Evolutionary conservation across 2,888 invertebrate genomes (phyloP).

Genomic region (Eupithecia abbreviata): DNA sequence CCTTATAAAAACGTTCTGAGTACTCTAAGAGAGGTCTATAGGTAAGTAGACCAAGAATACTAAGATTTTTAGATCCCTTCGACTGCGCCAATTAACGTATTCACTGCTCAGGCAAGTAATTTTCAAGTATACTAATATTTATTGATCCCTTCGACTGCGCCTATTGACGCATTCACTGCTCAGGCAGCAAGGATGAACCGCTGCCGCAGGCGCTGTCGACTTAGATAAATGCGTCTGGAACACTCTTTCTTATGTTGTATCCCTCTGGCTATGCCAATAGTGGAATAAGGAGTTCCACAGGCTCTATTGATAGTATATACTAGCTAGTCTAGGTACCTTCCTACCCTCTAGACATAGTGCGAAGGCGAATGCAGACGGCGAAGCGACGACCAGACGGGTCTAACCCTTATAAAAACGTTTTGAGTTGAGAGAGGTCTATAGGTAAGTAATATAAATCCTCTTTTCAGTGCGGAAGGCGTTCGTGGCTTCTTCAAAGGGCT

Average conservation of each 20-base stretch:
- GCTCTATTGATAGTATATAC: background rate
- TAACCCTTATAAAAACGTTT: constrained; percentile 65
- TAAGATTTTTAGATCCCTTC: background rate
- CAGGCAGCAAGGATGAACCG: background rate
- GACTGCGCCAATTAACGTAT: background rate
- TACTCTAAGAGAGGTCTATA: constrained; percentile 88
- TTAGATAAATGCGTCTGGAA: too few relatives aligned
- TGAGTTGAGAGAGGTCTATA: too few relatives aligned
- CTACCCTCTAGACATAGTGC: constrained; percentile 97
- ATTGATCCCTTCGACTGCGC: background rate
- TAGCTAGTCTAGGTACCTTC: constrained; percentile 84
- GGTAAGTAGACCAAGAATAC: constrained; percentile 71
- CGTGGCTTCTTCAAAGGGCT: constrained; percentile 98
- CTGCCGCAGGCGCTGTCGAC: too few relatives aligned
- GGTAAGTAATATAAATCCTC: constrained; percentile 1
- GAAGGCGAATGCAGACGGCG: constrained; percentile 86
- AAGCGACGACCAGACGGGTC: constrained; percentile 69
- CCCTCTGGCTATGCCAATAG: background rate
- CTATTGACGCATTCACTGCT: background rate
- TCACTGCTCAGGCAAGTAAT: background rate
- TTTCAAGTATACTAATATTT: background rate
- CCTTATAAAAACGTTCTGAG: constrained; percentile 85
- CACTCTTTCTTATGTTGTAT: background rate
- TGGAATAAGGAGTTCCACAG: background rate
- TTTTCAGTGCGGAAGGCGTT: constrained; percentile 92